A percentile compares a stretch with the other conserved stretches of the same genome.
These are phyloP conservation scores for Anastrepha obliqua DNA, from an alignment of 1,140 invertebrate genomes.

Conservation along the genomic window DNA sequence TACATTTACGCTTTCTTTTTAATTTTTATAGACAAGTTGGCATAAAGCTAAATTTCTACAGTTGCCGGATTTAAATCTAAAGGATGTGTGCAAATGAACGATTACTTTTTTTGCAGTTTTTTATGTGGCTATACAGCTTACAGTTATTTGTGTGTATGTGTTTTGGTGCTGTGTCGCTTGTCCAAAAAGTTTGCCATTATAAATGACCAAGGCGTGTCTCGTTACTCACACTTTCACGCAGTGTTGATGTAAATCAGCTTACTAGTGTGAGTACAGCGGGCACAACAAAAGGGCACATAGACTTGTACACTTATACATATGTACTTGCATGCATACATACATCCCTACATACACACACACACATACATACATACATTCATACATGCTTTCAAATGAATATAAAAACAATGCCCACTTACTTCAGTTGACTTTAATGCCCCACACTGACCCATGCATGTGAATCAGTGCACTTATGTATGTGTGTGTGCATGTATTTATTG, in stretches of 20 bases:
- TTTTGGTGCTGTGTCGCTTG: not conserved
- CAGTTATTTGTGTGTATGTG: not conserved
- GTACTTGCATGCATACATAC: too few relatives aligned
- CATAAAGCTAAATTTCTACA: too few relatives aligned
- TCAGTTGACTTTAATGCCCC: not conserved
- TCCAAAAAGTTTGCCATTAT: slow-evolving; percentile 14
- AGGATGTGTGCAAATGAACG: not conserved
- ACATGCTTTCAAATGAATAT: not conserved
- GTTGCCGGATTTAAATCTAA: not conserved
- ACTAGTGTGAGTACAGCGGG: not conserved
- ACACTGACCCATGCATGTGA: not conserved
- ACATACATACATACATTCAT: not conserved
- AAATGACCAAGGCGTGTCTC: slow-evolving; percentile 34
- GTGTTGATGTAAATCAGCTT: not conserved
- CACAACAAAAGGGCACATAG: not conserved
- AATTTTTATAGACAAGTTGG: not conserved
- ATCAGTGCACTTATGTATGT: not conserved
- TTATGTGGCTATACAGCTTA: not conserved
- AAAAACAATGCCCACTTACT: not conserved
- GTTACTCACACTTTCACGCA: slow-evolving; percentile 25
- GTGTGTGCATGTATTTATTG: not conserved
- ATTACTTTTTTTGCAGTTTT: not conserved
- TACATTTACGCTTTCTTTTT: not conserved
- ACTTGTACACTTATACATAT: too few relatives aligned
- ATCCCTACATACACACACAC: too few relatives aligned